A percentile compares a stretch with the other conserved stretches of the same genome.
Evolutionary conservation across 2,888 invertebrate genomes (phyloP).

Genomic region (Andrena fulva): DNA sequence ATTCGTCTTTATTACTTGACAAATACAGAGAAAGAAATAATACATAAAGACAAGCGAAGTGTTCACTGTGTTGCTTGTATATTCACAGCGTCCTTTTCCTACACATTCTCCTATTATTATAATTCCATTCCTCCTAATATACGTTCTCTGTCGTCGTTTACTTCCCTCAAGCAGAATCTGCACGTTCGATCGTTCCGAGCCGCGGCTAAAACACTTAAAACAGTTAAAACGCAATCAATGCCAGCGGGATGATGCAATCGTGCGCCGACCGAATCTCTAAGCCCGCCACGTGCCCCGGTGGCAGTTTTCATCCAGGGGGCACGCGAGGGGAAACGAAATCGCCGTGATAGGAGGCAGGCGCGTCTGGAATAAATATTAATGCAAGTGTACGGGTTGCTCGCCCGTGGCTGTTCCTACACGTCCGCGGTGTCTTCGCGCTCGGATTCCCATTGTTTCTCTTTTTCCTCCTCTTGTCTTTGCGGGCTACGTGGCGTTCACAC

Average conservation of each 20-base stretch:
- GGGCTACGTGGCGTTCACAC: slow-evolving; percentile 52
- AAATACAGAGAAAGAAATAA: no score
- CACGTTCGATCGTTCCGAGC: no score
- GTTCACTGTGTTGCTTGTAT: no score
- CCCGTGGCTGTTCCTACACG: slow-evolving; percentile 41
- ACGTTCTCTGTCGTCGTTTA: no score
- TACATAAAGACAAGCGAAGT: no score
- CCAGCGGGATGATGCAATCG: slow-evolving; percentile 5
- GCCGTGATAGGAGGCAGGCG: slow-evolving; percentile 15
- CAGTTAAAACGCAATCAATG: slow-evolving; percentile 27
- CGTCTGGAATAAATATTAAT: slow-evolving; percentile 68
- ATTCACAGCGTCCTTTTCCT: no score
- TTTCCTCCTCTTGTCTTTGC: slow-evolving; percentile 27
- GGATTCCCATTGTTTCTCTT: slow-evolving; percentile 61
- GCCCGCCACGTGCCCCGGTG: slow-evolving; percentile 10
- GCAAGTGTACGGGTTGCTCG: slow-evolving; percentile 43
- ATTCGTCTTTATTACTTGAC: no score
- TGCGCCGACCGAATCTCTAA: slow-evolving; percentile 1
- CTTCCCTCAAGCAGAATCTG: no score
- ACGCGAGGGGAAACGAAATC: slow-evolving; percentile 17
- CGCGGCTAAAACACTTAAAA: no score
- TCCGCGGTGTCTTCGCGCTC: slow-evolving; percentile 39
- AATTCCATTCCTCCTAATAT: no score
- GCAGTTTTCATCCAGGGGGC: slow-evolving; percentile 44
- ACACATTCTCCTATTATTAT: no score